These are phyloP conservation scores for Drosophila borealis DNA, from an alignment of 2,888 invertebrate species.

Conservation along the genomic window DNA sequence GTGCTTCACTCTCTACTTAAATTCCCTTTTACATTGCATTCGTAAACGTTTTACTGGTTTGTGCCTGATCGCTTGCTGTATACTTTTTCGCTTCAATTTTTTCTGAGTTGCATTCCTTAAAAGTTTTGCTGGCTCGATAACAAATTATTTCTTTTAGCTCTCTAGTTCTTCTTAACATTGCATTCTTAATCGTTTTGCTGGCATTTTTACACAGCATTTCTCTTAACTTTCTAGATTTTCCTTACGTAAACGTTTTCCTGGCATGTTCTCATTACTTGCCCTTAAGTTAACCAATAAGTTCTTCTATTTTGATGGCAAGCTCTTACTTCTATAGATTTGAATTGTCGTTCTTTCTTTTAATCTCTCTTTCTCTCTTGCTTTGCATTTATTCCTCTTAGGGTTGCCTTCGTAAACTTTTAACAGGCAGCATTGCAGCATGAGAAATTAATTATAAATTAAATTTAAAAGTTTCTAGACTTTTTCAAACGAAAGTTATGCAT, in stretches of 20 bases:
- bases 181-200: conserved; percentile 1
- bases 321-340: too few species aligned
- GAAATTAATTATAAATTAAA: not conserved
- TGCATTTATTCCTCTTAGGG: too few species aligned
- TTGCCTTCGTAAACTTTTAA: not conserved
- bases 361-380: not conserved
- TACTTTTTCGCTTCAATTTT: too few species aligned
- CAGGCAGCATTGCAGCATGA: not conserved
- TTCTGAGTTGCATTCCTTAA: not conserved
- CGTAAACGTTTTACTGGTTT: not conserved
- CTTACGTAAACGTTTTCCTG: not conserved
- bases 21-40: too few species aligned
- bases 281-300: too few species aligned
- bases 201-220: not conserved
- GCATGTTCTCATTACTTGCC: not conserved
- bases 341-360: not conserved
- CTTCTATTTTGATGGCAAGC: not conserved
- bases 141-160: not conserved
- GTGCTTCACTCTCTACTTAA: too few species aligned
- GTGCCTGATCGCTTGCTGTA: too few species aligned
- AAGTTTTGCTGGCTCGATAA: not conserved
- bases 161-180: not conserved
- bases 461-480: not conserved
- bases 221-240: not conserved
- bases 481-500: conserved; percentile 1